phyloP scores from a whole-genome alignment of 2,797 vertebrate species.

The Ispidina lecontei region DNA sequence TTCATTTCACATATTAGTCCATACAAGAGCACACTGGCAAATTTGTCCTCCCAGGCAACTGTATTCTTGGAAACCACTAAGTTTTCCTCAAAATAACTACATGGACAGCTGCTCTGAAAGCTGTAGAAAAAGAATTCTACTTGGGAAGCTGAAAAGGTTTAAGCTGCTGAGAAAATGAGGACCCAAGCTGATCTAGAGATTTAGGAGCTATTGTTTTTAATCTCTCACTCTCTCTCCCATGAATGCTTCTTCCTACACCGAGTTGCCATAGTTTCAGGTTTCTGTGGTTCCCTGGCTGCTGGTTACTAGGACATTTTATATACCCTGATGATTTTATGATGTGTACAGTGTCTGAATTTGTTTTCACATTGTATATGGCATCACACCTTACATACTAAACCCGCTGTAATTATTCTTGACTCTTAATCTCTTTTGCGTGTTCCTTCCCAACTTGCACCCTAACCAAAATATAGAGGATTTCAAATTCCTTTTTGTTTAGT shows the following conservation, averaged over 20 bases:
- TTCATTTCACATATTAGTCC: background rate
- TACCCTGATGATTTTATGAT: slow-evolving; percentile 46
- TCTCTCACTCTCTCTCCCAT: background rate
- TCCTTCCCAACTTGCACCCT: background rate
- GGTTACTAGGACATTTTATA: slow-evolving; percentile 24
- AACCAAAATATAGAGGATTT: background rate
- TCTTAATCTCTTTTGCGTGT: background rate
- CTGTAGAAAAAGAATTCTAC: background rate
- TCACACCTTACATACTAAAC: background rate
- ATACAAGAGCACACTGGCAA: background rate
- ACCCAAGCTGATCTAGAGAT: slow-evolving; percentile 18
- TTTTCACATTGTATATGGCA: background rate
- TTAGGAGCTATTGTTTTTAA: slow-evolving; percentile 53
- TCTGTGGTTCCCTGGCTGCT: slow-evolving; percentile 46
- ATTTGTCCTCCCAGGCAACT: background rate
- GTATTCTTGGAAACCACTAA: background rate
- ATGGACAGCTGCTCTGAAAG: background rate
- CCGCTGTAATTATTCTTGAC: background rate
- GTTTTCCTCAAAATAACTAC: background rate
- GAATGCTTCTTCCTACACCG: background rate
- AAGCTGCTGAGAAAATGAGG: slow-evolving; percentile 53
- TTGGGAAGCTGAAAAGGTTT: background rate
- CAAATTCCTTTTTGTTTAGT: background rate
- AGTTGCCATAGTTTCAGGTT: slow-evolving; percentile 69
- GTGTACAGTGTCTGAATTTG: background rate